Evolutionary conservation across 2,888 invertebrate species (phyloP), one percentile per base, ranked within the genome.

Genomic region (Hyppa rectilinea): DNA sequence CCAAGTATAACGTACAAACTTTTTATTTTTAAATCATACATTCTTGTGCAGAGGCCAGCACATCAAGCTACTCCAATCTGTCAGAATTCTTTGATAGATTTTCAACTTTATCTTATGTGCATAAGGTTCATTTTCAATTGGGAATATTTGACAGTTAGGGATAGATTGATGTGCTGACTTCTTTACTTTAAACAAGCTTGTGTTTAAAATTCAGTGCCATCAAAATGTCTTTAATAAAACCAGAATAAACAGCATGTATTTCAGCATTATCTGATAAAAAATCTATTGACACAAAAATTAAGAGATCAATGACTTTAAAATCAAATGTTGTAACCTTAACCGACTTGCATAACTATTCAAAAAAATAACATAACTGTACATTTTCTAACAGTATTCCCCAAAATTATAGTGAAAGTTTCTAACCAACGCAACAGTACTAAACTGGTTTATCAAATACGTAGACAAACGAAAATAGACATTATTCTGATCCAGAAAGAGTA

Each of bases 351-450:
- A 60, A 60, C 58, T n/a, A 34, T 14, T 26, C 12, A 50, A 45
- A 47, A 12, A 45, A 31, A 64, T n/a, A n/a, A 55, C 26, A 23
- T 60, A 67, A 38, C 62, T 10, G 23, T 53, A 2, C 0, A 29
- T 9, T n/a, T 52, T 59, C 68, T 71, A 78, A 81, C 82, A 43
- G 84, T 84, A 60, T 68, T 50, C 23, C 49, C 65, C 49, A 67
- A 67, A 71, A 79, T 58, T 31, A 34, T 34, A 63, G 82, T 60
- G 84, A 84, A 82, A 79, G 82, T 75, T 26, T 43, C 61, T 10
- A 56, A 56, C 45, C 47, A 55, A 61, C 52, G 56, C 49, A 64
- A 73, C 50, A 45, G 34, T 63, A n/a, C 45, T 9, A 53, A 81
- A 81, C 84, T 61, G 79, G 82, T 82, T 82, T 72, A 58, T n/a